Evolutionary conservation across 1,140 invertebrate species (phyloP).

Genomic region (Thereuonema tuberculata): DNA sequence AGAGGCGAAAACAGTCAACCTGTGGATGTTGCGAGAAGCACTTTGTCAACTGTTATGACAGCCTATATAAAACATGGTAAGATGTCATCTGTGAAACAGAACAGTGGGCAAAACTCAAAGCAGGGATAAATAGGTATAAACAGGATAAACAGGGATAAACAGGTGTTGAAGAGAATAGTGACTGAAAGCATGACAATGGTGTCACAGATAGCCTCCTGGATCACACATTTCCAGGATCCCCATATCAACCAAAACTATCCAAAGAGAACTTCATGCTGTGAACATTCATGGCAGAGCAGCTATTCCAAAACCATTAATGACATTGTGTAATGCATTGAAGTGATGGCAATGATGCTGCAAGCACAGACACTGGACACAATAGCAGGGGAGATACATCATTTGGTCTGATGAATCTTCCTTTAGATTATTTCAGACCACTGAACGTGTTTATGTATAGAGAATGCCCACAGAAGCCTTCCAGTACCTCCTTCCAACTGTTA

Average conservation of each 20-base stretch:
- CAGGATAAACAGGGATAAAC: background rate
- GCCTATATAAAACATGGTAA: background rate
- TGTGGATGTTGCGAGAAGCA: background rate
- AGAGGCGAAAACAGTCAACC: background rate
- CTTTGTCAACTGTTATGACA: background rate
- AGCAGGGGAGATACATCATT: background rate
- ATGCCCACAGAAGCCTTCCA: constrained; percentile 5
- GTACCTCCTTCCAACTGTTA: constrained; percentile 8
- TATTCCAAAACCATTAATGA: constrained; percentile 11
- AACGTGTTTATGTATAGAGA: constrained; percentile 7
- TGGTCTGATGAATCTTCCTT: constrained; percentile 11
- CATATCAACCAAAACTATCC: background rate
- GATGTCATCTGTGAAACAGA: background rate
- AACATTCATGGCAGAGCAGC: constrained; percentile 7
- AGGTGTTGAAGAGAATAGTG: background rate
- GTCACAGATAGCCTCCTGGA: background rate
- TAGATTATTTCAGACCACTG: constrained; percentile 7
- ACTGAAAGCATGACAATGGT: background rate
- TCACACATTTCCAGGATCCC: background rate
- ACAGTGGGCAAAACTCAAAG: background rate
- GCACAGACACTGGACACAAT: background rate
- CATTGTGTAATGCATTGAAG: constrained; percentile 9
- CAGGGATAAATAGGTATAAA: background rate
- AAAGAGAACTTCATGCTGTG: no score
- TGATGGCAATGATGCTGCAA: constrained; percentile 7